Evolutionary conservation across 2,797 vertebrate species (phyloP), one percentile per base, ranked within the genome.

Genomic region (Schizopygopsis pylzovi): DNA sequence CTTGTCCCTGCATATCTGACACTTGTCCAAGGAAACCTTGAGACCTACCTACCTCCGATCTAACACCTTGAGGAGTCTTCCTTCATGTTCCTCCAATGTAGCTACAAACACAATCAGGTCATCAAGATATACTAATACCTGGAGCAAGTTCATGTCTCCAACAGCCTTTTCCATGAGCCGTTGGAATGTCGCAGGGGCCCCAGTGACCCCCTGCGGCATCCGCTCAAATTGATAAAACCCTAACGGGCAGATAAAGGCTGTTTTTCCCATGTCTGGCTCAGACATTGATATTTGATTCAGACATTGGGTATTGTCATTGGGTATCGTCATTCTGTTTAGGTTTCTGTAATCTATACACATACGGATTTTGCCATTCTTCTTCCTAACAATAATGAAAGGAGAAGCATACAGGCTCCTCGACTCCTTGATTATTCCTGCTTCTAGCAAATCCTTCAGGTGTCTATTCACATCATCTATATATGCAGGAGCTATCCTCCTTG

Each of bases 381-480:
- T 39, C 39, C 39, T 39, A 39, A 39, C 39, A 39, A 7, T 39
- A 39, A 39, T 6, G 6, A 39, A 6, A 6, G 39, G 39, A 39
- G 39, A 39, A 39, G 39, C 39, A 39, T 6, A 39, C 39, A 6
- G 39, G 39, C 56, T 61, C 56, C 56, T 61, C 10, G 79, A 70
- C 28, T 54, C 49, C 6, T 70, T 82, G 4, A 70, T 71, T 11
- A 71, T 54, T 1, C 65, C 47, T 3, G 80, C 47, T 10, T 68
- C 15, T 18, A 81, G 25, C 20, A 81, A 22, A 16, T 65, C 4
- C 15, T 81, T 15, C 8, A 79, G 15, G 12, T 84, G 52, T 52
- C 39, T 47, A 11, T 13, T 2, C 1, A 78, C 33, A 28, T 77
- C 61, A 15, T 77, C 83, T n/a, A 84, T 71, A 28, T 88, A 63